Evolutionary conservation across 1,140 invertebrate genomes (phyloP), one percentile per base, ranked within the genome.

Genomic region (Zaprionus camerounensis): DNA sequence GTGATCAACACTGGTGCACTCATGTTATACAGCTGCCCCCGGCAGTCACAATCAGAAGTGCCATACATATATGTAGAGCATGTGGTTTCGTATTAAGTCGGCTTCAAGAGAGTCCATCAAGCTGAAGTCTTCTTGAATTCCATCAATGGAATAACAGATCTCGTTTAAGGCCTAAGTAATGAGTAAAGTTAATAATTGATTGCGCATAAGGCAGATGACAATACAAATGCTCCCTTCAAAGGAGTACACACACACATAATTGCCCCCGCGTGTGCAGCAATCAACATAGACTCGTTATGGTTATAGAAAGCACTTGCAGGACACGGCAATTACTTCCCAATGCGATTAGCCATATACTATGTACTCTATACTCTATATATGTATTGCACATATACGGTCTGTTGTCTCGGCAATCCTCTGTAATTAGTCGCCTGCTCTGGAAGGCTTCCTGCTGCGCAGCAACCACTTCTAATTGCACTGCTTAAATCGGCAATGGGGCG

Each of bases 401-500:
- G 28, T 13, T 49, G 56, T 49, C 46, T 20, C 28, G 44, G 44
- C 11, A 53, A 28, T 70, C 34, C 41, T 17, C n/a, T n/a, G 20
- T 53, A 62, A 62, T 70, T 70, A 70, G 64, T 20, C 5, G 9
- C 3, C 26, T 44, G 62, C 34, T 46, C 22, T 3, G 31, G 41
- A 55, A 20, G 28, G 20, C 7, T 41, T 12, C 55, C 38, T 53
- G 36, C 61, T 38, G 51, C 44, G 49, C 20, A 22, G 22, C n/a
- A 44, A 38, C 26, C 31, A 57, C 51, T 70, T 46, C 31, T 13
- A 26, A 31, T 24, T 34, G 15, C 5, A 49, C 17, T 57, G 53
- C 17, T 66, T 15, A 57, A 58, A 44, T 63, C 24, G 34, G 26
- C 58, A 68, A 61, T 74, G 36, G 66, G 62, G 28, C 51, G 59